phyloP scores from a whole-genome alignment of 2,797 vertebrate species.

The Eulemur coronatus region DNA sequence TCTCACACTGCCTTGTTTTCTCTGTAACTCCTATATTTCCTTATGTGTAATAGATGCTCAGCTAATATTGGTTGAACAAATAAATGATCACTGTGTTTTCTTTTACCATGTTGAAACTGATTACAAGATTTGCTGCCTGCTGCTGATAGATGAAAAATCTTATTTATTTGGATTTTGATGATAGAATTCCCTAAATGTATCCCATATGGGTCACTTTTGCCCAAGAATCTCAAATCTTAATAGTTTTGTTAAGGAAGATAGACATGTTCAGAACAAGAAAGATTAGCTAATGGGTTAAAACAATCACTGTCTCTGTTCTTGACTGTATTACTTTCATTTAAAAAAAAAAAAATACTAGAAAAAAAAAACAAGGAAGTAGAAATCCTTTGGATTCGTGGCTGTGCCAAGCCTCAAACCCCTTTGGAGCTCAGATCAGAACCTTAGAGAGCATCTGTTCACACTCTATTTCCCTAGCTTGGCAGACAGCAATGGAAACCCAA shows the following conservation, averaged over 20 bases:
- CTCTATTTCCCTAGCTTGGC: constrained; percentile 70
- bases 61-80: constrained; percentile 43
- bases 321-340: constrained; percentile 51
- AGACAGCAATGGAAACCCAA: constrained; percentile 67
- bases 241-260: constrained; percentile 53
- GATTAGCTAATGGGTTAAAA: constrained; percentile 50
- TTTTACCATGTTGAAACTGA: constrained; percentile 25
- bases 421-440: constrained; percentile 49
- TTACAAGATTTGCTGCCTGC: constrained; percentile 43
- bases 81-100: constrained; percentile 37
- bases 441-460: constrained; percentile 70
- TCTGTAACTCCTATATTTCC: background rate
- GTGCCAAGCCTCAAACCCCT: constrained; percentile 64
- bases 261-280: constrained; percentile 48
- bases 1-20: background rate
- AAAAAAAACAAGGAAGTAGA: background rate
- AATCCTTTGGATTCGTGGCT: constrained; percentile 43
- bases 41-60: background rate
- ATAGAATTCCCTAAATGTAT: constrained; percentile 40
- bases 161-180: constrained; percentile 57
- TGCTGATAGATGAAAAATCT: constrained; percentile 38
- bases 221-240: constrained; percentile 32
- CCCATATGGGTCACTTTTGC: constrained; percentile 31
- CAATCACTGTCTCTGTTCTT: constrained; percentile 61
- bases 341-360: background rate